phyloP scores from a whole-genome alignment of 2,888 invertebrate genomes.

The Vanessa cardui region DNA sequence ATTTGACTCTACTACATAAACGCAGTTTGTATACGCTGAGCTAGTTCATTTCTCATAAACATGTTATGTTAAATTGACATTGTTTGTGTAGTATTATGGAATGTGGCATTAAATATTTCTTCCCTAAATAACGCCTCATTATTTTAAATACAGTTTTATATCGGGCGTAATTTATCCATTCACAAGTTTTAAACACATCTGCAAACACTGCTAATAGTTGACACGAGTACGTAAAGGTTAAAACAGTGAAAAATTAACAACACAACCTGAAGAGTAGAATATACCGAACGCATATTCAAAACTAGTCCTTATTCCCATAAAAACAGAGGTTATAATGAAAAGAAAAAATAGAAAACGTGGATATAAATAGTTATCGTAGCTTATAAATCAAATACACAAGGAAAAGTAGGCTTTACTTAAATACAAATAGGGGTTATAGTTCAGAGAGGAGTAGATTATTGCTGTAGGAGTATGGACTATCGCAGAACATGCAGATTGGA shows the following conservation, averaged over 20 bases:
- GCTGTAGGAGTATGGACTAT: background rate
- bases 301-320: constrained; percentile 5
- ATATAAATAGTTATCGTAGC: background rate
- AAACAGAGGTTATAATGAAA: background rate
- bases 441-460: background rate
- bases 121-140: too few species aligned
- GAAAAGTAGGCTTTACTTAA: background rate
- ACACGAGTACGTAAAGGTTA: background rate
- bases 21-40: too few species aligned
- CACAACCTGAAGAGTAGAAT: background rate
- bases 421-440: constrained; percentile 8
- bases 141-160: too few species aligned
- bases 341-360: background rate
- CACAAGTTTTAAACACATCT: background rate
- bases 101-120: too few species aligned
- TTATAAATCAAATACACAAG: background rate
- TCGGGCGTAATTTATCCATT: too few species aligned
- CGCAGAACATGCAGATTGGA: constrained; percentile 45
- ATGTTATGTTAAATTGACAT: too few species aligned
- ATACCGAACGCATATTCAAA: background rate
- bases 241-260: constrained; percentile 6
- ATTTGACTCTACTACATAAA: too few species aligned
- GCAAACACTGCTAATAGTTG: background rate
- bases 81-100: too few species aligned
- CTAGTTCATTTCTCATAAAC: too few species aligned